These are phyloP conservation scores for Acridotheres tristis DNA, from an alignment of 2,797 vertebrate genomes.

Conservation along the genomic window DNA sequence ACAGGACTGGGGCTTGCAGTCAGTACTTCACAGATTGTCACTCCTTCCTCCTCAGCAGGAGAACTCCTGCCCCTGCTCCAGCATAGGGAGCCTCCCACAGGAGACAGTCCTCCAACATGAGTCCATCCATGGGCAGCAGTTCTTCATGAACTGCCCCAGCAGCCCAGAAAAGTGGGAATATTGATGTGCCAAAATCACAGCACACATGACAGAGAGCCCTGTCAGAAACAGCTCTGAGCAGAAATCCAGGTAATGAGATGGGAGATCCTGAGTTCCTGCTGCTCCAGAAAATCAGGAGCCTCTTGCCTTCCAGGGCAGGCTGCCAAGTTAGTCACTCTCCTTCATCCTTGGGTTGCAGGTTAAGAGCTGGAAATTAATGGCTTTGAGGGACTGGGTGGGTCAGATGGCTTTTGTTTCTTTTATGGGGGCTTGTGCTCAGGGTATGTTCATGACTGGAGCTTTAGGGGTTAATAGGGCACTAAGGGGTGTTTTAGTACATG, in stretches of 20 bases:
- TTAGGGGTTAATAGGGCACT: neutral
- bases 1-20: neutral
- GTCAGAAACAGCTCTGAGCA: neutral
- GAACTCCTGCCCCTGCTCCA: neutral
- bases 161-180: neutral
- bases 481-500: neutral
- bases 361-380: neutral
- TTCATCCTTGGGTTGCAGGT: neutral
- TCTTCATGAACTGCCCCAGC: neutral
- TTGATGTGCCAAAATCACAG: fast-evolving
- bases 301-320: neutral
- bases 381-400: neutral
- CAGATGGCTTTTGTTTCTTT: neutral
- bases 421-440: neutral
- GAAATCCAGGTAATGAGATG: neutral
- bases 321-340: neutral
- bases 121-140: neutral
- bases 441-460: neutral
- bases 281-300: neutral
- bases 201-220: neutral
- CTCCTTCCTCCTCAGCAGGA: neutral
- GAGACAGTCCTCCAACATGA: neutral
- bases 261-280: fast-evolving
- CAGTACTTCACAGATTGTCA: neutral
- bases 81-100: neutral